Evolutionary conservation across 2,113 vertebrate genomes (phyloP), one percentile per base, ranked within the genome.

Genomic region (Pteronura brasiliensis): DNA sequence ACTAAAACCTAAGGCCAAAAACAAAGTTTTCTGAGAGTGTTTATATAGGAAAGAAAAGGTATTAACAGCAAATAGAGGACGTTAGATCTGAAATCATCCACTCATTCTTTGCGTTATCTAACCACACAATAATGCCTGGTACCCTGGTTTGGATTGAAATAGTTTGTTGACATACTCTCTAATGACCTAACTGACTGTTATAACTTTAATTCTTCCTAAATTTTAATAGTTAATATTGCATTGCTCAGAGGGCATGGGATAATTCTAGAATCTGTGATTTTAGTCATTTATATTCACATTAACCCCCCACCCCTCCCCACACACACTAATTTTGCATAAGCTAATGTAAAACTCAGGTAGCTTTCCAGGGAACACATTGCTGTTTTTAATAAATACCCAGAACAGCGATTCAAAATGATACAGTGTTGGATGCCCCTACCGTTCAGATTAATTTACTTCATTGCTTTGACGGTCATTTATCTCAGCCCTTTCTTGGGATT

Each of bases 401-500:
- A 96, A 12, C 3, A 81, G 7, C 20, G 61, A 57, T 39, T 3
- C 49, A 90, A 91, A 97, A 82, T 76, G 21, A 88, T 8, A 57
- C 0, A 77, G 4, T 27, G 52, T 49, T 71, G 36, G 63, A 95
- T 39, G 9, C 9, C 55, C 23, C 79, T 52, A 82, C 13, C 67
- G 11, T 49, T 98, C 63, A 96, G 77, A 96, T 91, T 86, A 18
- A 55, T 55, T 96, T 98, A 82, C 29, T 91, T 96, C 91, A 89
- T 25, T 21, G 9, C 42, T 97, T 92, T 90, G 94, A 65, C 59
- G 93, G 63, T 93, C 82, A 65, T 97, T 96, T 97, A 65, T 87
- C 90, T 97, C 44, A 83, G 52, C 14, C 97, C 39, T 98, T 98
- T 96, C 71, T 90, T 96, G 65, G 71, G 42, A 86, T 97, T 94